Conservation (phyloP, 2,888 invertebrate genomes). For the Tenthredo distinguenda region DNA sequence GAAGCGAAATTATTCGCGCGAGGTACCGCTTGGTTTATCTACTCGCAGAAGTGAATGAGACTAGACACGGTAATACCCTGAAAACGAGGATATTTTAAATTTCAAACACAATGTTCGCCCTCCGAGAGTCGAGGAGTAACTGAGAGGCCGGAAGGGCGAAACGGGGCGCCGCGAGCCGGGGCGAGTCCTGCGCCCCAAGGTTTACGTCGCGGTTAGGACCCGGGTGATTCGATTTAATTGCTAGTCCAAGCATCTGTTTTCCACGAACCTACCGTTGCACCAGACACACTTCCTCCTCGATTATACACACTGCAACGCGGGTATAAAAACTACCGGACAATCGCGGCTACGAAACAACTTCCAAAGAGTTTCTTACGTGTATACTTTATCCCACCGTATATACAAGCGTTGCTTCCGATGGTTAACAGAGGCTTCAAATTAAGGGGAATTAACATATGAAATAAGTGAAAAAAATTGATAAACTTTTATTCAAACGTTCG, state of each 20-base stretch:
- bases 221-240: slow-evolving; percentile 47
- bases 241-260: slow-evolving; percentile 42
- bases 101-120: slow-evolving; percentile 38
- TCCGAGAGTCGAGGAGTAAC: slow-evolving; percentile 46
- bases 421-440: neutral
- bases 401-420: neutral
- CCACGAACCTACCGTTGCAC: neutral
- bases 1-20: neutral
- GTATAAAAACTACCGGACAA: neutral
- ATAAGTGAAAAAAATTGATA: neutral
- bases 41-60: neutral
- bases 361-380: neutral
- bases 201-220: slow-evolving; percentile 47
- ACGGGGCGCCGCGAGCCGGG: slow-evolving; percentile 41
- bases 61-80: neutral
- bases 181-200: slow-evolving; percentile 51
- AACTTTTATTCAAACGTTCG: neutral
- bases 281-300: neutral
- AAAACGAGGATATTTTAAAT: neutral
- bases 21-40: neutral
- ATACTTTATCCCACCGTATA: neutral
- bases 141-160: slow-evolving; percentile 46
- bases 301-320: neutral
- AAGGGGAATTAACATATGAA: neutral
- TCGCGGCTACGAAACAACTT: neutral